Conservation (phyloP, 2,797 vertebrate species). For the Staurois parvus region DNA sequence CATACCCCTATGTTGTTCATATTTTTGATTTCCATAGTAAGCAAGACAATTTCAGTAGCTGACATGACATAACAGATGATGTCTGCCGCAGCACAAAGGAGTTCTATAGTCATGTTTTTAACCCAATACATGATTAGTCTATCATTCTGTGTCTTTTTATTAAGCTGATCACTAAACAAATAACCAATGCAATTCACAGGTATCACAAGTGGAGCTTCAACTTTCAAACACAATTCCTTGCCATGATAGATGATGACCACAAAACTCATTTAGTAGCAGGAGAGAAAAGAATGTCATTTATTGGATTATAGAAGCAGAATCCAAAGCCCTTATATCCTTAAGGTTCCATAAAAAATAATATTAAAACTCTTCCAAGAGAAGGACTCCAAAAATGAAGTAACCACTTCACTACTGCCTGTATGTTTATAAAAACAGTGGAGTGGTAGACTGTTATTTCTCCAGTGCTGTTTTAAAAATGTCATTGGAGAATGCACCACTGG, state of each 20-base stretch:
- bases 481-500: no score
- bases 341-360: slow-evolving; percentile 14
- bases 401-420: no score
- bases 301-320: slow-evolving; percentile 55
- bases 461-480: no score
- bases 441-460: no score
- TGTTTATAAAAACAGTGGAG: no score
- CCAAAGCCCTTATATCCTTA: slow-evolving; percentile 52
- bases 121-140: slow-evolving; percentile 3
- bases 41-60: neutral
- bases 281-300: slow-evolving; percentile 44
- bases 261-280: slow-evolving; percentile 44
- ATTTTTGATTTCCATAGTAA: slow-evolving; percentile 12
- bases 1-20: no score
- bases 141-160: slow-evolving; percentile 13
- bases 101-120: slow-evolving; percentile 9
- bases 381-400: no score
- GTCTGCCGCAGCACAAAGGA: slow-evolving; percentile 10
- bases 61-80: slow-evolving; percentile 3
- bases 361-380: no score
- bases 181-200: slow-evolving; percentile 1
- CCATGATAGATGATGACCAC: slow-evolving; percentile 44
- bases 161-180: slow-evolving; percentile 9
- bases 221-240: slow-evolving; percentile 32
- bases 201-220: neutral